phyloP scores from a whole-genome alignment of 92 coral and sea anemone genomes.

The Metridium senile region DNA sequence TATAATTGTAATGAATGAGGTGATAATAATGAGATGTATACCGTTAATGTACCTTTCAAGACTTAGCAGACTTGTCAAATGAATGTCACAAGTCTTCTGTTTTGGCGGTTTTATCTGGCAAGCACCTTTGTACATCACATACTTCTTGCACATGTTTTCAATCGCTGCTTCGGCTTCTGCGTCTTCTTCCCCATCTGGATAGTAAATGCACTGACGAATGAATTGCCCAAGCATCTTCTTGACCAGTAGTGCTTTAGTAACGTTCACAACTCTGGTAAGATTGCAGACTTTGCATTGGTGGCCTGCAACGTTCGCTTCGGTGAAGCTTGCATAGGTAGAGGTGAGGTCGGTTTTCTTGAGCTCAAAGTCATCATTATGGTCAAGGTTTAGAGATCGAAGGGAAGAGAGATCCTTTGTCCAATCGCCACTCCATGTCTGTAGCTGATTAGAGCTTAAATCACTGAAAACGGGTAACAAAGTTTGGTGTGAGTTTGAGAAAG shows the following conservation, averaged over 20 bases:
- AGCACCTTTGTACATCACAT: slow-evolving; percentile 11
- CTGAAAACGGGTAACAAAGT: no score
- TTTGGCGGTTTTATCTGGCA: slow-evolving; percentile 6
- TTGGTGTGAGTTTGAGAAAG: background rate
- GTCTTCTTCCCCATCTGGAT: slow-evolving; percentile 8
- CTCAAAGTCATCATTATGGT: slow-evolving; percentile 25
- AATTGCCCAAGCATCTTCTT: slow-evolving; percentile 13
- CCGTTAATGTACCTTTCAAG: background rate
- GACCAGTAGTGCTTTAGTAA: slow-evolving; percentile 1
- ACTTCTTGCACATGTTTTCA: slow-evolving; percentile 26
- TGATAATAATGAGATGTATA: no score
- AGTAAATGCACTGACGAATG: slow-evolving; percentile 15
- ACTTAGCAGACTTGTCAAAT: slow-evolving; percentile 8
- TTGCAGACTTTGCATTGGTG: slow-evolving; percentile 43
- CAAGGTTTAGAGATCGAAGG: slow-evolving; percentile 36
- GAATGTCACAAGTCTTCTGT: background rate
- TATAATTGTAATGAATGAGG: no score
- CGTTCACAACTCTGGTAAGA: slow-evolving; percentile 22
- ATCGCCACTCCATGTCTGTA: slow-evolving; percentile 35
- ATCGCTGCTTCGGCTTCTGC: slow-evolving; percentile 15
- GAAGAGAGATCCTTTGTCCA: slow-evolving; percentile 29
- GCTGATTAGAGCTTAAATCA: slow-evolving; percentile 33
- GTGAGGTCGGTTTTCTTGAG: slow-evolving; percentile 5
- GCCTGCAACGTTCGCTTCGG: slow-evolving; percentile 23
- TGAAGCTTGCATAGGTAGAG: slow-evolving; percentile 20